Evolutionary conservation across 2,113 vertebrate species (phyloP).

Genomic region (Syrrhaptes paradoxus): DNA sequence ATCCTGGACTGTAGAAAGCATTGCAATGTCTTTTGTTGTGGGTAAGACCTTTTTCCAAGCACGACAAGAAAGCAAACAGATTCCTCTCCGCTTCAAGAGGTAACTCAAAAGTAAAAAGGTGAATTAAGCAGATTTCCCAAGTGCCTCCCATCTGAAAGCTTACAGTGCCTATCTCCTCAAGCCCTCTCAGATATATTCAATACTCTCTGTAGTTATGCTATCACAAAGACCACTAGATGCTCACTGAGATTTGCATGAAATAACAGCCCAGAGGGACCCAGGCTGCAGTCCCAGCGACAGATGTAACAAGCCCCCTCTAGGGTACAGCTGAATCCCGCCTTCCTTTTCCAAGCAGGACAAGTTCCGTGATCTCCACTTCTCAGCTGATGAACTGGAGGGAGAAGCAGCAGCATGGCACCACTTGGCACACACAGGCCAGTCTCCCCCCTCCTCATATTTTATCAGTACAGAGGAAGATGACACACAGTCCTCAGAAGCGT

Average conservation of each 20-base stretch:
- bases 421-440: rapidly evolving
- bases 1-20: slow-evolving; percentile 51
- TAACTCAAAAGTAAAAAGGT: slow-evolving; percentile 2
- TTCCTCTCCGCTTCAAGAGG: not conserved
- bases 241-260: rapidly evolving
- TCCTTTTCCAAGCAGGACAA: not conserved
- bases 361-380: not conserved
- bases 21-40: slow-evolving; percentile 44
- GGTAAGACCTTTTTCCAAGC: not conserved
- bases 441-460: not conserved
- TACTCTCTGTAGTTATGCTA: rapidly evolving
- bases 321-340: not conserved
- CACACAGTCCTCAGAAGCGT: not conserved
- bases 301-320: not conserved
- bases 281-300: not conserved
- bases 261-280: not conserved
- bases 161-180: not conserved
- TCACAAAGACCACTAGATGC: not conserved
- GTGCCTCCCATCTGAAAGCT: not conserved
- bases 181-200: not conserved
- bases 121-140: not conserved
- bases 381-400: rapidly evolving
- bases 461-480: not conserved
- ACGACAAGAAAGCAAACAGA: slow-evolving; percentile 1
- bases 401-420: not conserved